phyloP scores from a whole-genome alignment of 2,797 vertebrate genomes.

The Apogon talboti region DNA sequence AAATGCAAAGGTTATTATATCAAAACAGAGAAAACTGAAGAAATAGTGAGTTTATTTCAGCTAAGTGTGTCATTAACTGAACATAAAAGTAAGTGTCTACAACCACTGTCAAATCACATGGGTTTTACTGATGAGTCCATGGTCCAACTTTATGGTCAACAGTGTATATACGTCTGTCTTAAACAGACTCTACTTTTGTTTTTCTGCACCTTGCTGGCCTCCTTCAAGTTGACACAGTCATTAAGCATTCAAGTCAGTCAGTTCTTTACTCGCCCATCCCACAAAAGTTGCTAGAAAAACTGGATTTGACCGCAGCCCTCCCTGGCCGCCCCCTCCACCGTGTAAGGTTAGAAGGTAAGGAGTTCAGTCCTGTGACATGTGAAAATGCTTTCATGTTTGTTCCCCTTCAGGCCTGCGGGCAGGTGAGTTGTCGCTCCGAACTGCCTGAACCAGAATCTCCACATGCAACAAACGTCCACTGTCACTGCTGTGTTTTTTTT shows the following conservation, averaged over 20 bases:
- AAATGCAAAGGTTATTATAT: too few species aligned
- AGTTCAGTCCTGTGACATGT: conserved; percentile 62
- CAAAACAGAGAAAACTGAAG: too few species aligned
- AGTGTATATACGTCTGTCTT: too few species aligned
- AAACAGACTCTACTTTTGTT: too few species aligned
- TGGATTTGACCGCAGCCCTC: conserved; percentile 48
- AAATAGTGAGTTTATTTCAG: too few species aligned
- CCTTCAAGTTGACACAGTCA: too few species aligned
- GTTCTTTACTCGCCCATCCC: conserved; percentile 25
- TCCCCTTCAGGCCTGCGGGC: conserved; percentile 56
- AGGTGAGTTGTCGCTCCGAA: conserved; percentile 50
- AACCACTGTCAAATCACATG: too few species aligned
- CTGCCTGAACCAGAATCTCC: conserved; percentile 33
- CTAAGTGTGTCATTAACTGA: too few species aligned
- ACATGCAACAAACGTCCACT: conserved; percentile 28
- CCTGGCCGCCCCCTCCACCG: neutral
- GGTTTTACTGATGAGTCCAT: too few species aligned
- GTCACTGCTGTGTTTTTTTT: neutral
- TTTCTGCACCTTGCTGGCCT: too few species aligned
- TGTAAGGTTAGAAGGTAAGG: conserved; percentile 51
- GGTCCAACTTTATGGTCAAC: too few species aligned
- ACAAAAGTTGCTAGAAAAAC: conserved; percentile 56
- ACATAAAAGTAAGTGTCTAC: too few species aligned
- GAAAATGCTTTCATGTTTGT: conserved; percentile 69
- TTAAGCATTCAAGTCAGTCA: conserved; percentile 39